Evolutionary conservation across 2,113 vertebrate genomes (phyloP).

Genomic region (Natator depressus): DNA sequence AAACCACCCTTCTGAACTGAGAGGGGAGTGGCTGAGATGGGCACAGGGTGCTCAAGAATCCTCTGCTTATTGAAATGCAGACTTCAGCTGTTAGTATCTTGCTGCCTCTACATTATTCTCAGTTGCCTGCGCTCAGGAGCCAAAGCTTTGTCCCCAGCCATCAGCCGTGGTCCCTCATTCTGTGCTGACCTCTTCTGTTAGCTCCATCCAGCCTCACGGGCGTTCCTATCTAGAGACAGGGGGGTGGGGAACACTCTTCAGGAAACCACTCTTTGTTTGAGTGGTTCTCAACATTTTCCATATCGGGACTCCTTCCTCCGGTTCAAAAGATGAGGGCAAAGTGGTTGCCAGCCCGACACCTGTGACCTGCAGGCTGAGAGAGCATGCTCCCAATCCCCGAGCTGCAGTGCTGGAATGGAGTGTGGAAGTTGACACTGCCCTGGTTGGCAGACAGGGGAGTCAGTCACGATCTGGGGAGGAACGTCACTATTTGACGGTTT

Average conservation of each 20-base stretch:
- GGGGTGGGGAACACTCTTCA: background rate
- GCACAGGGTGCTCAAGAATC: background rate
- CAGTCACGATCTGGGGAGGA: background rate
- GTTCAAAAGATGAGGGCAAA: background rate
- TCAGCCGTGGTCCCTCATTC: background rate
- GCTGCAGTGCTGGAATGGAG: background rate
- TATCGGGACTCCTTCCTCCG: background rate
- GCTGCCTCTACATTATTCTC: background rate
- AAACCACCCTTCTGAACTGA: background rate
- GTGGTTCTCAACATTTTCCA: background rate
- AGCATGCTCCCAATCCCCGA: too few relatives aligned
- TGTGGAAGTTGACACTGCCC: background rate
- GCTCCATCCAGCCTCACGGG: too few relatives aligned
- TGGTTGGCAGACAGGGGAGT: background rate
- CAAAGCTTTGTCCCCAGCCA: background rate
- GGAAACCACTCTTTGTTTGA: background rate
- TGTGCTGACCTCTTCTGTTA: background rate
- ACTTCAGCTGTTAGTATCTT: background rate
- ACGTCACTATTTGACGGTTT: background rate
- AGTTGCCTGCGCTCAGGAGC: background rate
- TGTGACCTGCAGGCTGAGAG: background rate
- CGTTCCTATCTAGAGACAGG: background rate
- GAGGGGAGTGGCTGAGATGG: background rate
- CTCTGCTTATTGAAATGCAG: too few relatives aligned
- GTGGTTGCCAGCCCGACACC: background rate